Evolutionary conservation across 2,888 invertebrate genomes (phyloP), one percentile per base, ranked within the genome.

Genomic region (Agrypnus murinus): DNA sequence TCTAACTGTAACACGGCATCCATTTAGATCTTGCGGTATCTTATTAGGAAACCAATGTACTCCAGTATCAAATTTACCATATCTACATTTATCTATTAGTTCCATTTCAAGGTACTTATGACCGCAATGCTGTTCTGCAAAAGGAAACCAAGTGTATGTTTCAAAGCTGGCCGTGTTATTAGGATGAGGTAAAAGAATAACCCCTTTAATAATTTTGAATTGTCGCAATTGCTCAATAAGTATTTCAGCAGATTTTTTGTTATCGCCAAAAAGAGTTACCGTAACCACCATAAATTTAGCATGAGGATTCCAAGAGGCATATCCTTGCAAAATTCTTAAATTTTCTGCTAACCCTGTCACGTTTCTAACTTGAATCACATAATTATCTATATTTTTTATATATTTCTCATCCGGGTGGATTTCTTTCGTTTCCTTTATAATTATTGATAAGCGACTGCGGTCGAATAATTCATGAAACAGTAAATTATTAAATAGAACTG

Each of bases 71-170:
- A 76, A 71, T 25, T 60, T 59, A 3, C 79, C 79, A 67, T 67
- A 65, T 2, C n/a, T 53, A 45, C 80, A 83, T n/a, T 31, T 70
- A 19, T 79, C 79, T 14, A 80, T 77, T n/a, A 66, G 46, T 17
- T 69, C 45, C 0, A 77, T 45, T 19, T 72, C 71, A 14, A 77
- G 73, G 17, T 77, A 73, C 38, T 74, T 69, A 34, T 78, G 55
- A 0, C 80, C 80, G 60, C 83, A 83, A 25, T 72, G 72, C 4
- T 76, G 76, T 57, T 80, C 71, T 32, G 76, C 73, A 65, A 77
- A 81, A 0, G 82, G 81, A 63, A 78, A 77, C 78, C 80, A 81
- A 8, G 81, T 76, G 50, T 78, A 82, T 1, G 81, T 75, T 19
- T 80, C 75, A 53, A 76, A 81, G 3, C 34, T 68, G 1, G 71